Base-by-base conservation (phyloP, 2,888 invertebrate genomes). In the Amphipoea lucens region DNA sequence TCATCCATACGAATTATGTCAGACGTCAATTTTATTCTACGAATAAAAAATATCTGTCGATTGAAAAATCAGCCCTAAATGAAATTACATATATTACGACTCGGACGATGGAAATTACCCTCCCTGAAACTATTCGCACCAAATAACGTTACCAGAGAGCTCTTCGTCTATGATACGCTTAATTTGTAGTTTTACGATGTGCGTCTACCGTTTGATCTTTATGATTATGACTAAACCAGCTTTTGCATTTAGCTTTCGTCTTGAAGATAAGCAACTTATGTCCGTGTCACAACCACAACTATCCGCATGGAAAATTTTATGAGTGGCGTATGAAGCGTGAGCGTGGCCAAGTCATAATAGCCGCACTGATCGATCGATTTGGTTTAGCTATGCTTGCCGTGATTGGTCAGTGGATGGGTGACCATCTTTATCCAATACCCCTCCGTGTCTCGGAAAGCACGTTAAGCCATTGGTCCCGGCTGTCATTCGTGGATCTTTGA, bases 141-240 rank as follows among this genome's bases (percentile, higher is more conserved):
- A 23, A 74, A 80, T 60, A 81, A 70, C 42, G 14, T 66, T 40
- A 66, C 66, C 42, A 45, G 17, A 70, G 42, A 54, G 36, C n/a
- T 36, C 42, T 42, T 57, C 36, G 54, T 14, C 40, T 45, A 62
- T 66, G 54, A 65, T 74, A 70, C 48, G n/a, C 20, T 40, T 51
- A 83, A 40, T 82, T 60, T 76, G 69, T 76, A 71, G 70, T 82
- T 82, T 76, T 67, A 81, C 66, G 82, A 76, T 36, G 45, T 60
- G 76, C 36, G 51, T 54, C 70, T 29, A 60, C 66, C 23, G 60
- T 81, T 81, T 81, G 66, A 82, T 76, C 82, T 81, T 76, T 62
- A 82, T 65, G 40, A 70, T 77, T 77, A 77, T 45, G 69, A 62
- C 45, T 54, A 23, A 74, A 77, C 57, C 66, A 60, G 70, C 65